Evolutionary conservation across 1,140 invertebrate species (phyloP), one percentile per base, ranked within the genome.

Genomic region (Nilaparvata lugens): DNA sequence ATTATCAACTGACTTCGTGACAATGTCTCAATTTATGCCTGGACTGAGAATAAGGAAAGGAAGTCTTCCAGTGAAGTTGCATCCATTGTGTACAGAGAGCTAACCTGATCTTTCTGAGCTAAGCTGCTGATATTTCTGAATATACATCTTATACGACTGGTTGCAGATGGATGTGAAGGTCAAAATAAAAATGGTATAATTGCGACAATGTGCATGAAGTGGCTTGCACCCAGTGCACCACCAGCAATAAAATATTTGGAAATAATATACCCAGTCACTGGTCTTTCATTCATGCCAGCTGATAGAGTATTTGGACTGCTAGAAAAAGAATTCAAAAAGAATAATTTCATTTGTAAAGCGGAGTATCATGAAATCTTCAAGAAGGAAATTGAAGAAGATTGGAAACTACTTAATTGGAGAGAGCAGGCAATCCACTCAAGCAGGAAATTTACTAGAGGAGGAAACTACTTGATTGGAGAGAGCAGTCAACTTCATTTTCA

Each of bases 101-200:
- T n/a, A n/a, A n/a, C n/a, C n/a, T n/a, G n/a, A n/a, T 72, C 72
- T 65, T 64, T 52, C 51, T 67, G 70, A 1, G 70, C 72, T 61
- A n/a, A n/a, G 62, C 62, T 56, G 60, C 54, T 60, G 54, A 65
- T 35, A 59, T 65, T 59, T 40, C 48, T 54, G 28, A 53, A 11
- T 13, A 42, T 28, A 63, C 58, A 31, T 60, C 19, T n/a, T 28
- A 56, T 70, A 19, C 45, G 68, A 19, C 48, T 70, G 13, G 58
- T 70, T 31, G 63, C 65, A 35, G 67, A 71, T 66, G 66, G 64
- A 5, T 71, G 67, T 58, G 65, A 55, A 19, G 65, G 63, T 7
- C 69, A 71, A 58, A 71, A 73, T 58, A 73, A 72, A 67, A 73
- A 71, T 58, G 48, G 16, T 2, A 43, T 24, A 7, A 14, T 58